These are phyloP conservation scores for Heliothis peltigera DNA, from an alignment of 2,888 invertebrate species.

Conservation along the genomic window DNA sequence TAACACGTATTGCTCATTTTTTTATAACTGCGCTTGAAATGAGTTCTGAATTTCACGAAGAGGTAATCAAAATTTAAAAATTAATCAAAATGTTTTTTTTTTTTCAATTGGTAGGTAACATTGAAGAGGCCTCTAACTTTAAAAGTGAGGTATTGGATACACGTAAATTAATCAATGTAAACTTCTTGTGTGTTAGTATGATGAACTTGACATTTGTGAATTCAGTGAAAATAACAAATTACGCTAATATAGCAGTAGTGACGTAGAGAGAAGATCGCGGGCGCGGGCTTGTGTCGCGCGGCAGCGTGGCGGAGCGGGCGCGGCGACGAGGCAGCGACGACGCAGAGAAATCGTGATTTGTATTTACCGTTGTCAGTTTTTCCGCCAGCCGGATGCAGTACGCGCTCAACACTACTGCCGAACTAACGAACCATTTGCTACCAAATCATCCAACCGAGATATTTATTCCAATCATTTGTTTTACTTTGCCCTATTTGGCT, in stretches of 20 bases:
- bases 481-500: slow-evolving; percentile 68
- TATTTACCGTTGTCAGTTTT: slow-evolving; percentile 84
- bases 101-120: slow-evolving; percentile 41
- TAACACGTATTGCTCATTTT: slow-evolving; percentile 71
- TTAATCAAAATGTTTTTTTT: slow-evolving; percentile 52
- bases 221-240: slow-evolving; percentile 39
- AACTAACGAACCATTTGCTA: slow-evolving; percentile 85
- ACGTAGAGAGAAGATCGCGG: slow-evolving; percentile 17
- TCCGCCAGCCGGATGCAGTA: slow-evolving; percentile 77
- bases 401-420: slow-evolving; percentile 74
- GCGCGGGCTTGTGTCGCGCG: slow-evolving; percentile 8
- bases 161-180: slow-evolving; percentile 44
- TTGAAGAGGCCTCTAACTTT: slow-evolving; percentile 19
- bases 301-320: slow-evolving; percentile 15
- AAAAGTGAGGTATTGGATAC: slow-evolving; percentile 24
- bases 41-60: slow-evolving; percentile 67
- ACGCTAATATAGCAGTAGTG: slow-evolving; percentile 16
- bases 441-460: slow-evolving; percentile 78
- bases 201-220: slow-evolving; percentile 35
- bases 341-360: slow-evolving; percentile 80
- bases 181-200: slow-evolving; percentile 27
- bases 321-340: slow-evolving; percentile 20
- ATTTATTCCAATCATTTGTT: slow-evolving; percentile 79
- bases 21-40: slow-evolving; percentile 71
- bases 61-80: slow-evolving; percentile 67